Conservation (phyloP, 1,140 invertebrate genomes). For the Andricus grossulariae region DNA sequence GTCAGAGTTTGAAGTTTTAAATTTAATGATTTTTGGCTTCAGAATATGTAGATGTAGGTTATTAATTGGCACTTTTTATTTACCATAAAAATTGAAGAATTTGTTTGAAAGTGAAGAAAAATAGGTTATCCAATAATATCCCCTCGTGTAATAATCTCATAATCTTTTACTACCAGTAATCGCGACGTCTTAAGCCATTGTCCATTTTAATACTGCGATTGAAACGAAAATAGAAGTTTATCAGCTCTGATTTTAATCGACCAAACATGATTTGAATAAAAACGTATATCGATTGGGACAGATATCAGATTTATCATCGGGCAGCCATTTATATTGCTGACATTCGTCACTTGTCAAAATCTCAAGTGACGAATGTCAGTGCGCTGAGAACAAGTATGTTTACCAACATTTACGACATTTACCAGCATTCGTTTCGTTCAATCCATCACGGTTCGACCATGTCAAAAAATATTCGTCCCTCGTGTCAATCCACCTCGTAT, state of each 20-base stretch:
- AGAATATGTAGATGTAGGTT: too few species aligned
- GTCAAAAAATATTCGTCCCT: constrained; percentile 44
- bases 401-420: constrained; percentile 53
- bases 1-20: too few species aligned
- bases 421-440: constrained; percentile 47
- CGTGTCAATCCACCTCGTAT: constrained; percentile 29
- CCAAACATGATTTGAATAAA: constrained; percentile 3
- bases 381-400: constrained; percentile 47
- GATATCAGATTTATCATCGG: constrained; percentile 48
- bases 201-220: too few species aligned
- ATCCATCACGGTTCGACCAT: constrained; percentile 45
- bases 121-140: too few species aligned
- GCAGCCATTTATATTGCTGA: constrained; percentile 45
- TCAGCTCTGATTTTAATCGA: constrained; percentile 4
- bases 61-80: too few species aligned
- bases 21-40: too few species aligned
- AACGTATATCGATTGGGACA: constrained; percentile 33
- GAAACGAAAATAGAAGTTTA: background rate
- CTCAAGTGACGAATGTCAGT: constrained; percentile 45
- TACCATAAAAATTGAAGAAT: too few species aligned
- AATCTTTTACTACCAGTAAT: too few species aligned
- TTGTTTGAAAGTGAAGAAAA: too few species aligned
- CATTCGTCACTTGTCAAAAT: constrained; percentile 48
- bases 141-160: too few species aligned
- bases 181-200: too few species aligned